phyloP scores from a whole-genome alignment of 2,113 vertebrate species.

The Terrapene triunguis region DNA sequence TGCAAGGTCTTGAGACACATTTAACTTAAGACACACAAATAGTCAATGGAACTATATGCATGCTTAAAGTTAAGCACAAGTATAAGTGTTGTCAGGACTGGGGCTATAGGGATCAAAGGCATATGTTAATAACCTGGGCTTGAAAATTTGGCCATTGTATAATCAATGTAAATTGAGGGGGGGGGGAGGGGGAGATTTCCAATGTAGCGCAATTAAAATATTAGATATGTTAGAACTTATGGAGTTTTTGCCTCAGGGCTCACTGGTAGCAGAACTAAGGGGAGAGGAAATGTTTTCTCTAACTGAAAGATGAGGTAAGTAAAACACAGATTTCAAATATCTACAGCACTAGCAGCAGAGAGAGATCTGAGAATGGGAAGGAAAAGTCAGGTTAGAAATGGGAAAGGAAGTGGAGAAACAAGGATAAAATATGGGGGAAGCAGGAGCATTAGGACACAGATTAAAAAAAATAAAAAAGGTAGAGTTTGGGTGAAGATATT shows the following conservation, averaged over 20 bases:
- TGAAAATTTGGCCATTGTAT: background rate
- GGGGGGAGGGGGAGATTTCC: background rate
- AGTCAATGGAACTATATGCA: background rate
- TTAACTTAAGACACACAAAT: background rate
- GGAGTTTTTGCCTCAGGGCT: background rate
- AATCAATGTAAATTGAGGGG: background rate
- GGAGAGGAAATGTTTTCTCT: background rate
- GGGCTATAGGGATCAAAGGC: background rate
- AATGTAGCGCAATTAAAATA: background rate
- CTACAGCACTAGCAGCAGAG: background rate
- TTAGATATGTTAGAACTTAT: background rate
- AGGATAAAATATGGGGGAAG: background rate
- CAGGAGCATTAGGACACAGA: background rate
- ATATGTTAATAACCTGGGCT: background rate
- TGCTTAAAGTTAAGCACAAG: background rate
- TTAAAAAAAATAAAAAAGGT: background rate
- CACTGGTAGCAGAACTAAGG: background rate
- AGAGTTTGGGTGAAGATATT: background rate
- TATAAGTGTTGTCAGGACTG: background rate
- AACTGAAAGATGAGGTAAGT: background rate
- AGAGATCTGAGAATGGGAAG: background rate
- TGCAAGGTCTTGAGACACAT: background rate
- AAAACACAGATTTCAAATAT: fast-evolving
- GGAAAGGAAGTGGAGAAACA: background rate
- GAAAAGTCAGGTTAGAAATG: background rate